Conservation (phyloP, 2,797 vertebrate species). For the Scolopax rusticola region DNA sequence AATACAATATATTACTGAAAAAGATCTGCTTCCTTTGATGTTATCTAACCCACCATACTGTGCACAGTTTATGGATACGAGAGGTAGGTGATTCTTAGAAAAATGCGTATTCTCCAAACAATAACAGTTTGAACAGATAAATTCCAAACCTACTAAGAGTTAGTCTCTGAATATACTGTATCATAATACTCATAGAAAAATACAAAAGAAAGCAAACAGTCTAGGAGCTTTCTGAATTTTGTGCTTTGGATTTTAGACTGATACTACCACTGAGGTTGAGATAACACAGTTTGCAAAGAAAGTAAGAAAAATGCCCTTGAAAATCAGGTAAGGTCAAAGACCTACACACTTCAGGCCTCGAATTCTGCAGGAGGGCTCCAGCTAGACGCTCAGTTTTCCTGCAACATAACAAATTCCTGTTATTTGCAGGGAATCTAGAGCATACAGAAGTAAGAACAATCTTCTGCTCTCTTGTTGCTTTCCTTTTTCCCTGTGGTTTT, state of each 20-base stretch:
- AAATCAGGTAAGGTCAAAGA: constrained; percentile 12
- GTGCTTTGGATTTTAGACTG: not conserved
- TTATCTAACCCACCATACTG: constrained; percentile 7
- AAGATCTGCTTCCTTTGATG: constrained; percentile 41
- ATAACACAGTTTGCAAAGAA: not conserved
- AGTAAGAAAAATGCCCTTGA: not conserved
- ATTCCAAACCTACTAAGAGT: not conserved
- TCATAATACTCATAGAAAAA: not conserved
- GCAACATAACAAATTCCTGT: not conserved
- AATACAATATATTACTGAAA: constrained; percentile 45
- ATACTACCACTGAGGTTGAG: not conserved
- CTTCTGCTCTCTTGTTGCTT: not conserved
- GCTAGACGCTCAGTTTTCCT: not conserved
- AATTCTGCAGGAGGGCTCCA: constrained; percentile 10
- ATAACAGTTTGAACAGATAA: constrained; percentile 41
- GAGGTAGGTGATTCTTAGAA: constrained; percentile 14
- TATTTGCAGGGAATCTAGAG: not conserved
- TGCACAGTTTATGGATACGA: not conserved
- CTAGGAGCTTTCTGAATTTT: not conserved
- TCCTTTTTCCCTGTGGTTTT: constrained; percentile 1
- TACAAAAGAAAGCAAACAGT: not conserved
- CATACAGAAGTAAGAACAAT: not conserved
- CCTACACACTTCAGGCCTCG: not conserved
- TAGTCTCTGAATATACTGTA: not conserved
- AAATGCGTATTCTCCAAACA: constrained; percentile 7